Base-by-base conservation (phyloP, 2,888 invertebrate genomes). In the Phymatocera aterrima region DNA sequence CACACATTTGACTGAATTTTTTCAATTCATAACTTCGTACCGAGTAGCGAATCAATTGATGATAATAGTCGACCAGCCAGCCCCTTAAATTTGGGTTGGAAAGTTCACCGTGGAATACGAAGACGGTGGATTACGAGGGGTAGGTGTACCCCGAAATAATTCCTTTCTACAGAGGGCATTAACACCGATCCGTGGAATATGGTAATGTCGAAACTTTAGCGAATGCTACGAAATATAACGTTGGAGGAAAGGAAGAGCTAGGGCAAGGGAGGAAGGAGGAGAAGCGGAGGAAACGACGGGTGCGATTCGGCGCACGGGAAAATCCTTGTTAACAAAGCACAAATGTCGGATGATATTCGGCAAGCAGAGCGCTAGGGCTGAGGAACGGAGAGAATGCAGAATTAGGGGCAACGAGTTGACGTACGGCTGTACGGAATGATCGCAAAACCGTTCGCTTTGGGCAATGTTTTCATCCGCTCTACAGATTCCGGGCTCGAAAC, bases 141-240 rank as follows among this genome's bases (percentile, higher is more conserved):
- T 24, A 18, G 61, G 31, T 61, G 28, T 2, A 51, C 72, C 48
- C 51, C 48, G 12, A 75, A 75, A 60, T 75, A 75, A 75, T 75
- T 54, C 75, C 75, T 34, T 24, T 18, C 40, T 15, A 57, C 75
- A 75, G 60, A 75, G 54, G 75, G 51, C 43, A 40, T 75, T 75
- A 84, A 79, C 80, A 77, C 79, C 79, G 80, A 83, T 81, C 80
- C 80, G 79, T 79, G 79, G 84, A 84, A 83, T 85, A 85, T 85
- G 85, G 84, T 85, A 85, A 85, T 85, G 80, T 77, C 54, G 57
- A 57, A 75, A 75, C 10, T 75, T 75, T 57, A 37, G 54, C 37
- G 40, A 75, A 54, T 57, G 57, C 21, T 24, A 24, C 40, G 57
- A 57, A 57, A 57, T 15, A 24, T 15, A n/a, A n/a, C 28, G 31